Percentiles rank a stretch among this genome's conserved stretches.
phyloP scores from a whole-genome alignment of 2,888 invertebrate species.

The Drosophila birchii region DNA sequence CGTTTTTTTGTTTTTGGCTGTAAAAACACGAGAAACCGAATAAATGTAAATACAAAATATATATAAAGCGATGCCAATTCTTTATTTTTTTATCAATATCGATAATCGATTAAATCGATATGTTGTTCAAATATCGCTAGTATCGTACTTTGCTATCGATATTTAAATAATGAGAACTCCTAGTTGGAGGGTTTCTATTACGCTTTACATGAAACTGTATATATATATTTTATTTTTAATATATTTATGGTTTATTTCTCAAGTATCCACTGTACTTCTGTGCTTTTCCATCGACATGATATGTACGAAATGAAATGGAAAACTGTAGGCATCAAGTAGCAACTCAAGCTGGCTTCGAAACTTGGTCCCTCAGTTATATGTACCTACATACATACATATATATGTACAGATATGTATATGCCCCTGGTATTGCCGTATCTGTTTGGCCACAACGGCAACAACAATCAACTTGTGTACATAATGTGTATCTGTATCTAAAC shows the following conservation, averaged over 20 bases:
- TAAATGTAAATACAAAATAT: conserved; percentile 7
- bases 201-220: too few species aligned
- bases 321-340: conserved; percentile 61
- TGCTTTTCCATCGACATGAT: conserved; percentile 17
- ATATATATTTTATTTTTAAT: background rate
- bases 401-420: background rate
- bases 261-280: background rate
- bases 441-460: conserved; percentile 51
- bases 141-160: background rate
- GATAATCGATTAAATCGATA: background rate
- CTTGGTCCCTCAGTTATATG: conserved; percentile 29
- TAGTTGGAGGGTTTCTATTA: too few species aligned
- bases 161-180: background rate
- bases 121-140: background rate
- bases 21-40: conserved; percentile 33
- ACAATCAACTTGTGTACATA: conserved; percentile 60
- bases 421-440: conserved; percentile 36
- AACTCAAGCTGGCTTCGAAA: conserved; percentile 30
- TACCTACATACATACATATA: background rate
- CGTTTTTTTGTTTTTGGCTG: conserved; percentile 6
- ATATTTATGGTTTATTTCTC: background rate
- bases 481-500: conserved; percentile 71
- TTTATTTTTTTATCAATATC: background rate
- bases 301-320: conserved; percentile 56
- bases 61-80: background rate